Evolutionary conservation across 2,113 vertebrate species (phyloP).

Genomic region (Microcebus tavaratra): DNA sequence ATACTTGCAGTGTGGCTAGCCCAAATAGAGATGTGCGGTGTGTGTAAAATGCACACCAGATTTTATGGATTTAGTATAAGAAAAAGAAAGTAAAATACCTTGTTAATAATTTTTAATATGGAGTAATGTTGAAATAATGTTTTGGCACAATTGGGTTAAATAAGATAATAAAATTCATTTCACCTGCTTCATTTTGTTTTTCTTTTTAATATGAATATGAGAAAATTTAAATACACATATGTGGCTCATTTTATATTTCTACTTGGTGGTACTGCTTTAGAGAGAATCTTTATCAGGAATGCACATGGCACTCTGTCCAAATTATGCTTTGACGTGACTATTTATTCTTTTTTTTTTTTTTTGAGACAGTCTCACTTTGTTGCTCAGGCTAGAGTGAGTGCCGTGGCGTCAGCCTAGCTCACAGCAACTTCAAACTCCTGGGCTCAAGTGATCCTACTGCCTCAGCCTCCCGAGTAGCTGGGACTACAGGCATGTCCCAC

Average conservation of each 20-base stretch:
- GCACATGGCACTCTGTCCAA: not conserved
- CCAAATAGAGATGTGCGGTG: not conserved
- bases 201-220: not conserved
- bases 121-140: not conserved
- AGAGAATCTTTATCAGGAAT: not conserved
- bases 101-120: not conserved
- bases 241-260: not conserved
- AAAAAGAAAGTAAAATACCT: not conserved
- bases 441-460: too few relatives aligned
- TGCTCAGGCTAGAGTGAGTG: too few relatives aligned
- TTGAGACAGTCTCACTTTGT: too few relatives aligned
- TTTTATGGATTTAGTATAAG: not conserved
- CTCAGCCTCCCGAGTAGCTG: too few relatives aligned
- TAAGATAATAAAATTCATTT: not conserved
- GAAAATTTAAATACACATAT: not conserved
- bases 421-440: too few relatives aligned
- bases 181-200: not conserved
- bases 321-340: not conserved
- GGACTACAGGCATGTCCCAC: too few relatives aligned
- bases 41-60: not conserved
- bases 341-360: not conserved
- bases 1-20: not conserved
- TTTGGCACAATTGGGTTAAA: not conserved
- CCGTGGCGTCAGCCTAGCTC: too few relatives aligned
- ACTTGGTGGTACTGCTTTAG: not conserved